These are phyloP conservation scores for Drosophila persimilis DNA, from an alignment of 1,140 invertebrate genomes.

Conservation along the genomic window DNA sequence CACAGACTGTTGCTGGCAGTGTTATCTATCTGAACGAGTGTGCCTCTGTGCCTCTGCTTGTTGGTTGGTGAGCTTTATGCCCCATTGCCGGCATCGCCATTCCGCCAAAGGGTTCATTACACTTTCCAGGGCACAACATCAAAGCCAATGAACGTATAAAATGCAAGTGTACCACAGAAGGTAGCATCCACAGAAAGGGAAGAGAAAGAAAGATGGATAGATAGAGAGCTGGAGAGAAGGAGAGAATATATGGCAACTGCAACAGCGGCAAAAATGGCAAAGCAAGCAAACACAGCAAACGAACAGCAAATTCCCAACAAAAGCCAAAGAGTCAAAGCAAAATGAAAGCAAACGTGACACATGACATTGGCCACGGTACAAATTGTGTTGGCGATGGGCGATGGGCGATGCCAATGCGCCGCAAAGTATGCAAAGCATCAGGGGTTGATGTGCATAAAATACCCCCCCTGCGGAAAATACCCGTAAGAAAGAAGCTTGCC, in stretches of 20 bases:
- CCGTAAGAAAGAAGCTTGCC: no score
- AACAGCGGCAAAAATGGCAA: slow-evolving; percentile 47
- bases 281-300: slow-evolving; percentile 33
- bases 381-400: slow-evolving; percentile 7
- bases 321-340: slow-evolving; percentile 29
- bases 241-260: slow-evolving; percentile 18
- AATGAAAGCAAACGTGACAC: slow-evolving; percentile 63
- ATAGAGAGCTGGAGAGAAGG: slow-evolving; percentile 6
- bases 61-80: slow-evolving; percentile 51
- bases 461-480: no score
- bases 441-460: background rate
- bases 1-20: background rate
- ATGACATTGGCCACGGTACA: slow-evolving; percentile 39
- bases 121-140: slow-evolving; percentile 58
- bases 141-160: slow-evolving; percentile 74
- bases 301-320: slow-evolving; percentile 30
- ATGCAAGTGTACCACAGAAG: slow-evolving; percentile 36
- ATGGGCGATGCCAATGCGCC: slow-evolving; percentile 32
- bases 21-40: slow-evolving; percentile 42
- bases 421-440: slow-evolving; percentile 50
- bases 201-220: slow-evolving; percentile 5
- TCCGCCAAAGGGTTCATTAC: slow-evolving; percentile 69
- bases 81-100: slow-evolving; percentile 30
- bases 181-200: slow-evolving; percentile 9
- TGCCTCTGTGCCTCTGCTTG: slow-evolving; percentile 12